Conservation (phyloP, 2,888 invertebrate genomes). For the Leucoma salicis region DNA sequence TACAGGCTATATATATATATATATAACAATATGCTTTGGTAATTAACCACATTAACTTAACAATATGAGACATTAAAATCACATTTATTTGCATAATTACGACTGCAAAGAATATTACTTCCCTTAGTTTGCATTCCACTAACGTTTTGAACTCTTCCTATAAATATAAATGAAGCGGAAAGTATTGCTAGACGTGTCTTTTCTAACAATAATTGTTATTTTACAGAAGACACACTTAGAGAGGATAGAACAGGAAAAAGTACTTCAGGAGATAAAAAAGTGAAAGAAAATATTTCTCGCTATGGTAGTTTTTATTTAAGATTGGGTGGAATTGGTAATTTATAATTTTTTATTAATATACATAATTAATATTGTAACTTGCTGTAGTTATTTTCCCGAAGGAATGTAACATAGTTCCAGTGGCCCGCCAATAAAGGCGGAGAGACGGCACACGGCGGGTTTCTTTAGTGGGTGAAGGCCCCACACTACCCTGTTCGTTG, state of each 20-base stretch:
- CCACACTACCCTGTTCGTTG: no score
- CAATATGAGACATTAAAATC: conserved; percentile 81
- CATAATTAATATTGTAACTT: neutral
- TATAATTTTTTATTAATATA: conserved; percentile 12
- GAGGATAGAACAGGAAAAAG: conserved; percentile 62
- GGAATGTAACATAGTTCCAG: no score
- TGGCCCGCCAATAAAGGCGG: no score
- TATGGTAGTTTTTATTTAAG: conserved; percentile 94
- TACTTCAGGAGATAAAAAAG: conserved; percentile 60
- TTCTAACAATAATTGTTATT: conserved; percentile 44
- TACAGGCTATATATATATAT: no score
- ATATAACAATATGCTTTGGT: conserved; percentile 47
- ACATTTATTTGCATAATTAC: conserved; percentile 80
- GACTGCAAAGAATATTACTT: conserved; percentile 67
- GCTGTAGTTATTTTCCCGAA: no score
- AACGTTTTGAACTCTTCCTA: conserved; percentile 60
- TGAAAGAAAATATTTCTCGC: conserved; percentile 71
- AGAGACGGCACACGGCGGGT: no score
- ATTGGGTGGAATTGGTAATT: conserved; percentile 89
- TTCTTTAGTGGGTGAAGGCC: no score
- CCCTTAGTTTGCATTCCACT: conserved; percentile 70
- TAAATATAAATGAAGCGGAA: conserved; percentile 51
- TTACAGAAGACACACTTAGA: conserved; percentile 59
- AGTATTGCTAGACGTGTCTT: conserved; percentile 44
- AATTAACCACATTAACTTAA: conserved; percentile 76